Evolutionary conservation across 2,888 invertebrate genomes (phyloP), one percentile per base, ranked within the genome.

Genomic region (Parelbella ahira): DNA sequence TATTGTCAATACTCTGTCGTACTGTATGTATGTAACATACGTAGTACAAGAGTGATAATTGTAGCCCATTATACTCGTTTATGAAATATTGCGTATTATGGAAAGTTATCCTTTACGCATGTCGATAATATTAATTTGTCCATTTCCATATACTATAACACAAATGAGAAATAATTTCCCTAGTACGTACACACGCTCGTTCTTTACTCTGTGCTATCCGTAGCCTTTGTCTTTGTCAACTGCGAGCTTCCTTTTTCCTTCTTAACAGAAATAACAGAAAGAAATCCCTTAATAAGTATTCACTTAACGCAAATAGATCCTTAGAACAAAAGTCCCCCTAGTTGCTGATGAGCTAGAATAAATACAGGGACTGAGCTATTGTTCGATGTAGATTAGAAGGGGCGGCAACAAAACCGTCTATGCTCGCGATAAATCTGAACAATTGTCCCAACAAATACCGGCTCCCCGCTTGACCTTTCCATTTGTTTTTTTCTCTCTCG

Each of bases 361-460:
- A 42, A 34, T 34, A 34, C 46, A 42, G 6, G 27, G 49, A 49
- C 49, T 45, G 39, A 38, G 45, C 47, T 39, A 47, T 42, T 42
- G 42, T 49, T 39, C 44, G 32, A 44, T 47, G 48, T 46, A 51
- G 44, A 53, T 55, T 53, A 53, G 50, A 54, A 49, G 32, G 50
- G 47, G 43, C 42, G 45, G 36, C 43, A 50, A 50, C 47, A 50
- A 54, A 55, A 56, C 49, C 33, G 44, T 47, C 39, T 45, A 47
- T 45, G 49, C 49, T 44, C 41, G 42, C 45, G 49, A 56, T 54
- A 50, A 51, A 50, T 51, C 50, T 51, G 38, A 41, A 51, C 54
- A 56, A 56, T 53, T 47, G 57, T 55, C 45, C 47, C 51, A 44
- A 53, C 50, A 53, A 50, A 58, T 54, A 49, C 50, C 48, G 33